A percentile compares a stretch with the other conserved stretches of the same genome.
These are phyloP conservation scores for Yponomeuta cagnagella DNA, from an alignment of 2,888 invertebrate species.

Conservation along the genomic window DNA sequence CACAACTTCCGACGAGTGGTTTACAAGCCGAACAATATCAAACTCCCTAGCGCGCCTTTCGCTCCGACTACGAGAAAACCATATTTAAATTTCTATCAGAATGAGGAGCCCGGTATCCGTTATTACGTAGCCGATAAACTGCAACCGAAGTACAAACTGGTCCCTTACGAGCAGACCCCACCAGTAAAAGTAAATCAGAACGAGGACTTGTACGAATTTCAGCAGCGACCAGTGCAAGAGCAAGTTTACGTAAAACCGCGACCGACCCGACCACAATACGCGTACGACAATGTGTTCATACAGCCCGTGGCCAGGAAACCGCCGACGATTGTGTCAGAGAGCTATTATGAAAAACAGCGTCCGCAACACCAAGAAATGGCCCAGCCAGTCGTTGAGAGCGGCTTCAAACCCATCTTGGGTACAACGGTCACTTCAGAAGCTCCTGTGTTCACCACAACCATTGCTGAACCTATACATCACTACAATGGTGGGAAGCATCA, in stretches of 20 bases:
- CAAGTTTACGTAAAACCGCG: conserved; percentile 49
- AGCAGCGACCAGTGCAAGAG: conserved; percentile 46
- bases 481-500: conserved; percentile 36
- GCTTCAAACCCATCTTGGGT: conserved; percentile 55
- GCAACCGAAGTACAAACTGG: conserved; percentile 55
- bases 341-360: conserved; percentile 56
- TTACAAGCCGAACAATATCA: conserved; percentile 37
- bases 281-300: conserved; percentile 39
- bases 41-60: conserved; percentile 37
- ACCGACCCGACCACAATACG: conserved; percentile 44
- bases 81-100: conserved; percentile 42
- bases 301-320: conserved; percentile 36
- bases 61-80: conserved; percentile 44
- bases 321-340: conserved; percentile 53
- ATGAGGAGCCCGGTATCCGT: conserved; percentile 40
- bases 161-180: conserved; percentile 70
- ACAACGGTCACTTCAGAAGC: conserved; percentile 36
- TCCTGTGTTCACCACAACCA: conserved; percentile 33
- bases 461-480: conserved; percentile 28
- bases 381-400: conserved; percentile 52
- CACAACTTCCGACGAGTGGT: conserved; percentile 39
- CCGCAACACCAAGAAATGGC: conserved; percentile 27
- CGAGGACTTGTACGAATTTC: conserved; percentile 33
- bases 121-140: conserved; percentile 60
- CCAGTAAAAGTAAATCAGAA: conserved; percentile 30